A percentile compares a stretch with the other conserved stretches of the same genome.
These are phyloP conservation scores for Sphinx pinastri DNA, from an alignment of 2,888 invertebrate genomes.

Conservation along the genomic window DNA sequence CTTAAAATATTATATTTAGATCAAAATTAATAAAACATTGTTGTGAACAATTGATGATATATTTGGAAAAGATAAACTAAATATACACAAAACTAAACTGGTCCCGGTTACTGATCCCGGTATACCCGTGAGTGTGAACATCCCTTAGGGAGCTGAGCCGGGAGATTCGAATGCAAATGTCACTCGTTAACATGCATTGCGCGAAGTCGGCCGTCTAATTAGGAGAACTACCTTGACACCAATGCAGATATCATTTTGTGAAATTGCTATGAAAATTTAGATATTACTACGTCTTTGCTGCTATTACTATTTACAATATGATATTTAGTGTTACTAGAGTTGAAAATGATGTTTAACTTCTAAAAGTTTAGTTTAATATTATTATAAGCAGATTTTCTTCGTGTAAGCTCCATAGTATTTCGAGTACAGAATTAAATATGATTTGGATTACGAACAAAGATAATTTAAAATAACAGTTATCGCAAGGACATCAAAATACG, in stretches of 20 bases:
- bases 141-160: constrained; percentile 42
- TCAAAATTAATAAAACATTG: no score
- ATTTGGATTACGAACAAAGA: neutral
- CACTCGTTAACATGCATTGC: constrained; percentile 81
- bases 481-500: neutral
- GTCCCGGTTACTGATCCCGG: neutral
- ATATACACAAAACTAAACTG: neutral
- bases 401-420: no score
- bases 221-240: constrained; percentile 69
- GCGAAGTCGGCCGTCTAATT: constrained; percentile 79
- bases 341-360: neutral
- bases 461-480: neutral
- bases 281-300: constrained; percentile 42
- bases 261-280: constrained; percentile 57
- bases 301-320: constrained; percentile 30
- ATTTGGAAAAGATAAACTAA: no score
- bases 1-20: no score
- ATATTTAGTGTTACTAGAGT: constrained; percentile 27
- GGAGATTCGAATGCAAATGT: constrained; percentile 76
- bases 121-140: constrained; percentile 27
- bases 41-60: no score
- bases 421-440: neutral
- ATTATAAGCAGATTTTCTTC: no score
- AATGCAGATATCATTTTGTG: constrained; percentile 63
- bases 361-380: no score